Conservation (phyloP, 1,140 invertebrate genomes). For the Anastrepha obliqua region DNA sequence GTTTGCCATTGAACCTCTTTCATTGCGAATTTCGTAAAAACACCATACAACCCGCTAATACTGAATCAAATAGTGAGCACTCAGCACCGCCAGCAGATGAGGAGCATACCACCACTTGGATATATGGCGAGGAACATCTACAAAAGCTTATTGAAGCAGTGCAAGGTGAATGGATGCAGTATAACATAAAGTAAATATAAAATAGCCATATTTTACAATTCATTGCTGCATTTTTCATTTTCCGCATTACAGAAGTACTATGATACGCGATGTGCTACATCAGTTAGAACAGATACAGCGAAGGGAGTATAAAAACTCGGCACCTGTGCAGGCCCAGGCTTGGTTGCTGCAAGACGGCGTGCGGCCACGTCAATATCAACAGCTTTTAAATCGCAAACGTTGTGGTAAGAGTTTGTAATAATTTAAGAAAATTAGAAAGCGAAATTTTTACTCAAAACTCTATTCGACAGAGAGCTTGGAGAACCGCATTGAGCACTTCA, state of each 20-base stretch:
- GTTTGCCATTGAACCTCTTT: slow-evolving; percentile 92
- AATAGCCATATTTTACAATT: neutral
- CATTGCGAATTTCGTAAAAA: slow-evolving; percentile 89
- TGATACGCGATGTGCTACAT: slow-evolving; percentile 83
- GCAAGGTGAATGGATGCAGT: slow-evolving; percentile 84
- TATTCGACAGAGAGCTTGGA: slow-evolving; percentile 81
- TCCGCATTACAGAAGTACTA: slow-evolving; percentile 78
- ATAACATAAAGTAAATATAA: slow-evolving; percentile 82
- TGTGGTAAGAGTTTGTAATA: slow-evolving; percentile 79
- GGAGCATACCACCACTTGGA: slow-evolving; percentile 76
- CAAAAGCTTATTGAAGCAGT: slow-evolving; percentile 79
- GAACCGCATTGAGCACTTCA: slow-evolving; percentile 83
- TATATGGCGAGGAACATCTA: slow-evolving; percentile 79
- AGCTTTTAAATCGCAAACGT: slow-evolving; percentile 82
- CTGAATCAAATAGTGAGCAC: slow-evolving; percentile 54
- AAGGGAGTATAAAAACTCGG: neutral
- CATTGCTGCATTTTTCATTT: neutral
- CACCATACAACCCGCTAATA: slow-evolving; percentile 56
- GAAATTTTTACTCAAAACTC: slow-evolving; percentile 22
- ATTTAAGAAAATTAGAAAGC: neutral
- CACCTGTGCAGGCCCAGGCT: slow-evolving; percentile 73
- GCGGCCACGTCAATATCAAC: slow-evolving; percentile 82
- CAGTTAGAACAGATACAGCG: slow-evolving; percentile 76
- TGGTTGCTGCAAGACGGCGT: slow-evolving; percentile 82
- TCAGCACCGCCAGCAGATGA: neutral